Evolutionary conservation across 2,888 invertebrate species (phyloP).

Genomic region (Malachius bipustulatus): DNA sequence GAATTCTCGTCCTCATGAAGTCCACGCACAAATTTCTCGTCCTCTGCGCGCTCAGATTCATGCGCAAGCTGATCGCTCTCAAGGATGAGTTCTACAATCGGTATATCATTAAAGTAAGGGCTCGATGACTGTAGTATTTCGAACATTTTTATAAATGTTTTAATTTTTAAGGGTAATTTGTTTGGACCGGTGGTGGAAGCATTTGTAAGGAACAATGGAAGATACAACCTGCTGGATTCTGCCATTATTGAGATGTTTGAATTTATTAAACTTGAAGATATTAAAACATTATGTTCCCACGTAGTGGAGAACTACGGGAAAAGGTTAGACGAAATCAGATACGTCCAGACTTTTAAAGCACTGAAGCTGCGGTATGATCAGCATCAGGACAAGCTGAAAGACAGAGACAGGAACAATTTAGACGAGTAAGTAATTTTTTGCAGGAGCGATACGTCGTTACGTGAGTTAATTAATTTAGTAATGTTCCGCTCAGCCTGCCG

Average conservation of each 20-base stretch:
- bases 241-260: slow-evolving; percentile 99
- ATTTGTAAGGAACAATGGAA: slow-evolving; percentile 90
- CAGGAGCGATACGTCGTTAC: background rate
- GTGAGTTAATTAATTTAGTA: background rate
- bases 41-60: slow-evolving; percentile 88
- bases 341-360: slow-evolving; percentile 96
- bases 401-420: slow-evolving; percentile 60
- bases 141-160: no score
- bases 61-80: slow-evolving; percentile 91
- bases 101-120: slow-evolving; percentile 73
- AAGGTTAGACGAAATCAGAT: slow-evolving; percentile 86
- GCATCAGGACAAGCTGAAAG: slow-evolving; percentile 81
- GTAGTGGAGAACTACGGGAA: slow-evolving; percentile 95
- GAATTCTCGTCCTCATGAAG: slow-evolving; percentile 92
- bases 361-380: slow-evolving; percentile 83
- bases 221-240: slow-evolving; percentile 97
- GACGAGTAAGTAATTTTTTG: slow-evolving; percentile 11
- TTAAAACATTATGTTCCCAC: slow-evolving; percentile 81
- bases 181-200: slow-evolving; percentile 95
- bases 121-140: no score
- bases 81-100: slow-evolving; percentile 98
- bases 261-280: slow-evolving; percentile 90
- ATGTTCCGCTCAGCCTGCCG: slow-evolving; percentile 46
- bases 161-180: slow-evolving; percentile 84
- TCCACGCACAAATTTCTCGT: slow-evolving; percentile 96